Evolutionary conservation across 2,113 vertebrate genomes (phyloP).

Genomic region (Podiceps cristatus): DNA sequence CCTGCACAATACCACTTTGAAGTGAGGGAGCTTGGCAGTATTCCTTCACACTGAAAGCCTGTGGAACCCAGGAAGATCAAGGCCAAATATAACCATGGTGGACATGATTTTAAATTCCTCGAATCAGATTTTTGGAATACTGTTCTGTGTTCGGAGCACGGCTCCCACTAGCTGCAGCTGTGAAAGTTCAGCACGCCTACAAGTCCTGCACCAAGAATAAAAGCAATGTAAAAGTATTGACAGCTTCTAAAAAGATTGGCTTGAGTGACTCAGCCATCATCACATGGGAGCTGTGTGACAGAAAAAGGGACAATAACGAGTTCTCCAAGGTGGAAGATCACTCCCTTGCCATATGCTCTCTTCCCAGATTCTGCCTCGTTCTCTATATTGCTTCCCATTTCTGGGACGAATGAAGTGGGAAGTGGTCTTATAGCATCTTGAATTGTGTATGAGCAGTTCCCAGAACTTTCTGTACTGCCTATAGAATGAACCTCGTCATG

Average conservation of each 20-base stretch:
- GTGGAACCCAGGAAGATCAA: neutral
- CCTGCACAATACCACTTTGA: neutral
- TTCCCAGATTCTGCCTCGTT: neutral
- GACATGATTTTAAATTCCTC: neutral
- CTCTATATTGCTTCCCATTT: neutral
- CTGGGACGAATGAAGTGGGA: neutral
- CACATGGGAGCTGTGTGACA: slow-evolving; percentile 24
- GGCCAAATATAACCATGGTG: neutral
- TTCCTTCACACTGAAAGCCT: neutral
- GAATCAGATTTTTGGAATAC: neutral
- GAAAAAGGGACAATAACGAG: slow-evolving; percentile 20
- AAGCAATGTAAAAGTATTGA: slow-evolving; percentile 23
- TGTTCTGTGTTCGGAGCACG: neutral
- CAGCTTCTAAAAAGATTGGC: slow-evolving; percentile 28
- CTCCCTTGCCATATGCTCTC: slow-evolving; percentile 1
- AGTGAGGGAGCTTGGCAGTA: neutral
- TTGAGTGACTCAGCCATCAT: slow-evolving; percentile 3
- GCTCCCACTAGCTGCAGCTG: neutral
- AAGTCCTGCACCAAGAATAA: slow-evolving; percentile 37
- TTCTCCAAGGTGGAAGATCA: neutral
- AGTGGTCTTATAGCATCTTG: neutral
- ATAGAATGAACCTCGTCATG: neutral
- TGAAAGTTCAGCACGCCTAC: neutral
- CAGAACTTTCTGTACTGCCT: neutral
- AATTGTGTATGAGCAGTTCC: neutral